A percentile compares a stretch with the other conserved stretches of the same genome.
phyloP scores from a whole-genome alignment of 2,888 invertebrate species.

The Dinocampus coccinellae region DNA sequence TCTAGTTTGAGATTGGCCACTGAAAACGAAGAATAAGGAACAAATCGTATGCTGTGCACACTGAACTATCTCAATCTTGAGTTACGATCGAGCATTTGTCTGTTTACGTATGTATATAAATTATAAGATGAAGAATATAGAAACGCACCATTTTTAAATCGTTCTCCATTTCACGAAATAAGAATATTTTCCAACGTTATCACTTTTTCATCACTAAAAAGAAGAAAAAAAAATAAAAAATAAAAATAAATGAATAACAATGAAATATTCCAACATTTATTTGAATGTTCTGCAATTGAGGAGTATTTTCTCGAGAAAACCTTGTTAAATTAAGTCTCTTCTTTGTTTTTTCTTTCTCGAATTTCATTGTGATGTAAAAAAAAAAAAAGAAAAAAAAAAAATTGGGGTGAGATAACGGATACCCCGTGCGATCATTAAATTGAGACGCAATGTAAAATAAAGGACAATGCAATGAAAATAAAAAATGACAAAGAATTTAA shows the following conservation, averaged over 20 bases:
- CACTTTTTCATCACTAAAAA: not conserved
- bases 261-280: not conserved
- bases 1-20: slow-evolving; percentile 14
- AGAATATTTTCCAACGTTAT: not conserved
- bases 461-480: too few relatives aligned
- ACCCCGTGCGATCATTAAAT: not conserved
- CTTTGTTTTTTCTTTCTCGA: too few relatives aligned
- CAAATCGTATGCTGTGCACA: slow-evolving; percentile 40
- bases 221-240: not conserved
- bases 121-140: slow-evolving; percentile 21
- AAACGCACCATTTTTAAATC: not conserved
- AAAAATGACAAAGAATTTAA: too few relatives aligned
- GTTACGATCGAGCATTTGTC: slow-evolving; percentile 42
- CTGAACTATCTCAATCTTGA: slow-evolving; percentile 41
- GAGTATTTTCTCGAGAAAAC: too few relatives aligned
- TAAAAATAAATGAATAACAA: not conserved
- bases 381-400: too few relatives aligned
- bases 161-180: not conserved
- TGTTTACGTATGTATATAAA: slow-evolving; percentile 36
- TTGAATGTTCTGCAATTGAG: too few relatives aligned
- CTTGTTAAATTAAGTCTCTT: too few relatives aligned
- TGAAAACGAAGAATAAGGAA: slow-evolving; percentile 26
- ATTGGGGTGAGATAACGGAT: not conserved
- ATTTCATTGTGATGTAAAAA: too few relatives aligned
- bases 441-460: not conserved